phyloP scores from a whole-genome alignment of 2,797 vertebrate genomes.

The Lycodopsis pacificus region DNA sequence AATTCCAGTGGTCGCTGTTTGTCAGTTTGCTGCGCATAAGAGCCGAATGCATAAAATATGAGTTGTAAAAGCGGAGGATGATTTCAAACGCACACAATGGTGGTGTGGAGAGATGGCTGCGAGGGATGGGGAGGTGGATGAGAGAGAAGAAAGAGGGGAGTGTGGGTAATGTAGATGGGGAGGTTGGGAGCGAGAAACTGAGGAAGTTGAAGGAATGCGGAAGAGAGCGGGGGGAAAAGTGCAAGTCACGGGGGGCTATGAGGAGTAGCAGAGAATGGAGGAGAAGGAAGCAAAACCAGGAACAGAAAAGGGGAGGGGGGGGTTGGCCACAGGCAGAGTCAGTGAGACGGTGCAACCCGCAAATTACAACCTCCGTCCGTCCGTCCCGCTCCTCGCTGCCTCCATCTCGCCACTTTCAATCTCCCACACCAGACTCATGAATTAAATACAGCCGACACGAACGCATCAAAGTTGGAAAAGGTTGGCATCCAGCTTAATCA shows the following conservation, averaged over 20 bases:
- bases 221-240: background rate
- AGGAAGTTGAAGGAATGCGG: conserved; percentile 3
- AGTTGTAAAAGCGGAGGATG: conserved; percentile 55
- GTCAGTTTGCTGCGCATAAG: conserved; percentile 49
- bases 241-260: background rate
- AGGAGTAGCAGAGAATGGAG: background rate
- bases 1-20: conserved; percentile 34
- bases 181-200: background rate
- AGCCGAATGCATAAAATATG: conserved; percentile 70
- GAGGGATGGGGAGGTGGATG: conserved; percentile 26
- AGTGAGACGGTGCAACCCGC: background rate
- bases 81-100: conserved; percentile 34
- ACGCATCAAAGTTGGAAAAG: conserved; percentile 69
- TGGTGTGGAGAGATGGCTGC: conserved; percentile 3
- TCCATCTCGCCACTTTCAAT: conserved; percentile 28
- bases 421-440: conserved; percentile 50
- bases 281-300: background rate
- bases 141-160: conserved; percentile 1
- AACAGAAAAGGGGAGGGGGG: background rate
- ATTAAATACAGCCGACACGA: conserved; percentile 63
- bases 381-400: background rate
- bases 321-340: conserved; percentile 4
- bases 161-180: background rate
- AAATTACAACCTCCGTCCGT: conserved; percentile 2
- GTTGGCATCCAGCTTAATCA: conserved; percentile 62